Evolutionary conservation across 2,888 invertebrate species (phyloP), one percentile per base, ranked within the genome.

Genomic region (Polymixis flavicincta): DNA sequence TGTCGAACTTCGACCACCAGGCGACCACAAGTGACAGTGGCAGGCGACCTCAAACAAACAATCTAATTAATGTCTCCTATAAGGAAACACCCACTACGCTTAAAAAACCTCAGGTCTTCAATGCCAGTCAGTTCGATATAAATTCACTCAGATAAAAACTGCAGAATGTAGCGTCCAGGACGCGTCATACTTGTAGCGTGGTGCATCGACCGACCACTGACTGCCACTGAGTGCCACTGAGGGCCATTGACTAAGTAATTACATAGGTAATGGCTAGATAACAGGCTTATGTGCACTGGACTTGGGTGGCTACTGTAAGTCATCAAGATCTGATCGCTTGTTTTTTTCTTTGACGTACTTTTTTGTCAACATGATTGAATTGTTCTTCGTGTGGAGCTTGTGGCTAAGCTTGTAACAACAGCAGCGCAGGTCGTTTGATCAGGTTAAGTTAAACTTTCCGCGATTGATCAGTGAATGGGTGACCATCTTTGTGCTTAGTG

Each of bases 161-260:
- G 2, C 25, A 85, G 83, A 83, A 85, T 83, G 83, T 78, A n/a
- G 45, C 65, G 65, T n/a, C 32, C 17, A 17, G 64, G 28, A 37
- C 65, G 22, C 77, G 50, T 77, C 71, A 77, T 77, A 69, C 69
- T 28, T 65, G 70, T 25, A 67, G 5, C 68, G 7, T 57, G 25
- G 83, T 69, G 79, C 83, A 74, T 74, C 85, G 83, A 83, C 85
- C 76, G 82, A 66, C 68, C 69, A 77, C 71, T 70, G 37, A 61
- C n/a, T 28, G 37, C 45, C 45, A 76, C 72, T 57, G 74, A 76
- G 64, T 7, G 11, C 54, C 32, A 78, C 22, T 60, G 59, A 25
- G 50, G 74, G 32, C 80, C 81, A 76, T 25, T 55, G 59, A 25
- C 80, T 85, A 68, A 76, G 59, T 76, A 64, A 82, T 72, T 74